A percentile compares a stretch with the other conserved stretches of the same genome.
Conservation (phyloP, 1,140 invertebrate species). For the Antheraea mylitta region DNA sequence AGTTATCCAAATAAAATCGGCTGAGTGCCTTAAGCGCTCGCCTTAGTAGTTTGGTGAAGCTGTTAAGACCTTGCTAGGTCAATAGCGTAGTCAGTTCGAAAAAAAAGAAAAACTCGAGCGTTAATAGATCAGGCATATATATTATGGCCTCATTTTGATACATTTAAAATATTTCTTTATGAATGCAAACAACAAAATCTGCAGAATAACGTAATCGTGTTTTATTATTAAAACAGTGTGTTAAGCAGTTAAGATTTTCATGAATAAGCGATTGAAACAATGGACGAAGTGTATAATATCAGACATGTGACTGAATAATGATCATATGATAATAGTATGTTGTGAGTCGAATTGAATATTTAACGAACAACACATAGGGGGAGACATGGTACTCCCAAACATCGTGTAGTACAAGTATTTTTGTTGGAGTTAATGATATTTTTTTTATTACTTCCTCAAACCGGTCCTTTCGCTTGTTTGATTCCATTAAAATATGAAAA, state of each 20-base stretch:
- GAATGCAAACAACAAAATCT: background rate
- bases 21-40: no score
- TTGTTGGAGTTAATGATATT: slow-evolving; percentile 18
- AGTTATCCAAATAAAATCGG: no score
- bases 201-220: background rate
- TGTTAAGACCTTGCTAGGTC: no score
- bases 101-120: no score
- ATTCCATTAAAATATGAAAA: slow-evolving; percentile 3
- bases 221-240: slow-evolving; percentile 8
- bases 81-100: no score
- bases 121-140: slow-evolving; percentile 4
- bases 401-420: slow-evolving; percentile 19
- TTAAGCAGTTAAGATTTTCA: slow-evolving; percentile 11
- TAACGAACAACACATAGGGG: slow-evolving; percentile 35
- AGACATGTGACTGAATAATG: slow-evolving; percentile 53
- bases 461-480: slow-evolving; percentile 9
- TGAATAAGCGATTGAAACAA: slow-evolving; percentile 42
- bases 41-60: no score
- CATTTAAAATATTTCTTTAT: background rate
- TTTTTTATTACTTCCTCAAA: slow-evolving; percentile 16
- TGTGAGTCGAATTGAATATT: slow-evolving; percentile 52
- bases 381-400: slow-evolving; percentile 28
- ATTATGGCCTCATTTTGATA: slow-evolving; percentile 1
- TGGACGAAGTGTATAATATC: slow-evolving; percentile 46
- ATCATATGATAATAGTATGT: slow-evolving; percentile 53